Evolutionary conservation across 2,113 vertebrate genomes (phyloP).

Genomic region (Macquaria australasica): DNA sequence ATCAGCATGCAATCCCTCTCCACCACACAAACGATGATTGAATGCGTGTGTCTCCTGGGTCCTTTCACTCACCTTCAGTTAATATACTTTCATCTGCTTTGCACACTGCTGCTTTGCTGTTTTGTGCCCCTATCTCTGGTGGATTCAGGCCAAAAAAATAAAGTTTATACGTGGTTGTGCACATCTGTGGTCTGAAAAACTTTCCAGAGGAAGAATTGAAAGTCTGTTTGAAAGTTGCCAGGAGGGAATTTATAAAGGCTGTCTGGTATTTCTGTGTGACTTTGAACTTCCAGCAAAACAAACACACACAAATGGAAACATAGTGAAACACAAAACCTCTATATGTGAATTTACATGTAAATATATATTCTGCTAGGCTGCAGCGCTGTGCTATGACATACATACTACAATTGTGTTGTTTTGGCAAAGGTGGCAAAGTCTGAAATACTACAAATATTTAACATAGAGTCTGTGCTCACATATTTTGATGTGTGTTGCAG

Average conservation of each 20-base stretch:
- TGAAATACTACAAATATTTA: constrained; percentile 13
- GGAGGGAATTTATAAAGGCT: not conserved
- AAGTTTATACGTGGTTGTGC: not conserved
- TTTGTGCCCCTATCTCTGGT: not conserved
- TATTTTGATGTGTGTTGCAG: not conserved
- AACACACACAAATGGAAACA: constrained; percentile 12
- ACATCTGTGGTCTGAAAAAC: not conserved
- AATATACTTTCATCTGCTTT: not conserved
- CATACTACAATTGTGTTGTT: not conserved
- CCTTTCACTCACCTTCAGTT: constrained; percentile 37
- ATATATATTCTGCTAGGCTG: too few species aligned
- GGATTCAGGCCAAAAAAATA: constrained; percentile 25
- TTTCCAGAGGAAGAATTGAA: not conserved
- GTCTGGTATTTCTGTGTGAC: not conserved
- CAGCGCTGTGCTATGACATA: not conserved
- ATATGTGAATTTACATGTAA: not conserved
- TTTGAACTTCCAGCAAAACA: constrained; percentile 11
- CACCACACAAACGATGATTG: constrained; percentile 20
- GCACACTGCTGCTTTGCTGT: constrained; percentile 4
- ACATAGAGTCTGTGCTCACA: not conserved
- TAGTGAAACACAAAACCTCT: constrained; percentile 8
- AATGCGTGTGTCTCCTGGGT: constrained; percentile 12
- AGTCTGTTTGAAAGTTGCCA: not conserved
- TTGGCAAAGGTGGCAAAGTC: not conserved
- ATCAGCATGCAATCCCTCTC: constrained; percentile 39